Conservation (phyloP, 2,888 invertebrate species). For the Luperina testacea region DNA sequence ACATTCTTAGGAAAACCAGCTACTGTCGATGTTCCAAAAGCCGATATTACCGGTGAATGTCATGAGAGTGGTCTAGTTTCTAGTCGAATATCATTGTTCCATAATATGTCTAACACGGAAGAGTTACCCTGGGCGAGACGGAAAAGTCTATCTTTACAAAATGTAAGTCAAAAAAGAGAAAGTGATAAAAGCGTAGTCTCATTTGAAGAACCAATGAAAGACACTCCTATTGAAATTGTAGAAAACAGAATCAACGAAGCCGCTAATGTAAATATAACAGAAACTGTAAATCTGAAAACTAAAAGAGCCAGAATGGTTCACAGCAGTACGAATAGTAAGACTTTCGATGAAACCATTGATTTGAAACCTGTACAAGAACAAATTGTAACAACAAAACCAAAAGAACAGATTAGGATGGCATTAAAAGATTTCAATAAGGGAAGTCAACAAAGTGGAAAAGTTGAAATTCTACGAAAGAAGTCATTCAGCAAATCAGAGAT, state of each 20-base stretch:
- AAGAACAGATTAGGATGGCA: constrained; percentile 63
- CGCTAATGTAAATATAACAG: constrained; percentile 45
- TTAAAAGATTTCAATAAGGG: constrained; percentile 67
- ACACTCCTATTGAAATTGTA: constrained; percentile 24
- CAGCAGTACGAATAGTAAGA: constrained; percentile 70
- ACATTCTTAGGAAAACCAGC: constrained; percentile 83
- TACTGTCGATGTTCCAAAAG: constrained; percentile 69
- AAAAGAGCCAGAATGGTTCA: constrained; percentile 75
- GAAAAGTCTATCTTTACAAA: constrained; percentile 81
- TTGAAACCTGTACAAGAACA: constrained; percentile 51
- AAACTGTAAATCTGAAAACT: constrained; percentile 68
- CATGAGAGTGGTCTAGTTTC: constrained; percentile 86
- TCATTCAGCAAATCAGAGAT: constrained; percentile 88
- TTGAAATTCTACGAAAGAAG: constrained; percentile 74
- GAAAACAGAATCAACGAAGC: constrained; percentile 41
- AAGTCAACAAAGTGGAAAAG: constrained; percentile 44
- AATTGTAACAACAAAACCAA: constrained; percentile 37
- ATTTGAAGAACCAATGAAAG: constrained; percentile 47
- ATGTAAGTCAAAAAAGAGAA: constrained; percentile 75
- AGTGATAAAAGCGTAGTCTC: constrained; percentile 62
- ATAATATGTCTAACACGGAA: constrained; percentile 84
- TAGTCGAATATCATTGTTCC: constrained; percentile 87
- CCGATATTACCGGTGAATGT: constrained; percentile 71
- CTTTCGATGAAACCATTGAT: constrained; percentile 71
- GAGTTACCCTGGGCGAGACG: constrained; percentile 74